Conservation (phyloP, 2,797 vertebrate genomes). For the Eulemur albifrons region DNA sequence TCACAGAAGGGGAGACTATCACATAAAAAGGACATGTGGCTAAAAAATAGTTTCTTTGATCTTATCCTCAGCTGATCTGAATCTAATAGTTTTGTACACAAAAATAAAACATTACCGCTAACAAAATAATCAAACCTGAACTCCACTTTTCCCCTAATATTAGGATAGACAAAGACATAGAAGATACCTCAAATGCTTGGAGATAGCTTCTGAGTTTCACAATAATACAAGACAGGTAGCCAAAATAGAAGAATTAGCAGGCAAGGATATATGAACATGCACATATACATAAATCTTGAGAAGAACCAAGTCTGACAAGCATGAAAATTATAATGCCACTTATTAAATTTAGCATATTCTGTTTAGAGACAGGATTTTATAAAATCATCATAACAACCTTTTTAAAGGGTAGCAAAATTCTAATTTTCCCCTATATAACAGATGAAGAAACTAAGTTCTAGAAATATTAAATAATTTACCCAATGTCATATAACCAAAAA, state of each 20-base stretch:
- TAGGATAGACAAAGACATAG: neutral
- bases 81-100: neutral
- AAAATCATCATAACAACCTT: neutral
- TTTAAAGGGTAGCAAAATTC: neutral
- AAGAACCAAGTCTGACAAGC: neutral
- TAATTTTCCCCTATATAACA: neutral
- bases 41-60: neutral
- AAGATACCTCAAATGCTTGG: neutral
- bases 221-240: neutral
- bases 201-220: slow-evolving; percentile 9
- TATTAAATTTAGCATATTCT: neutral
- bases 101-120: neutral
- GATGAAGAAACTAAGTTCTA: slow-evolving; percentile 12
- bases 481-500: neutral
- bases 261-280: neutral
- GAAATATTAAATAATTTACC: neutral
- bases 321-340: neutral
- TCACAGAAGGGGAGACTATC: neutral
- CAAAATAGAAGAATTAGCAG: neutral
- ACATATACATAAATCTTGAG: neutral
- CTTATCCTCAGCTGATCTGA: neutral
- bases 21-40: neutral
- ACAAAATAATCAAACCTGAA: neutral
- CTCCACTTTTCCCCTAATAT: neutral
- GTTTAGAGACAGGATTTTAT: neutral